A percentile compares a stretch with the other conserved stretches of the same genome.
phyloP scores from a whole-genome alignment of 2,888 invertebrate species.

The Tenthredo amoena region DNA sequence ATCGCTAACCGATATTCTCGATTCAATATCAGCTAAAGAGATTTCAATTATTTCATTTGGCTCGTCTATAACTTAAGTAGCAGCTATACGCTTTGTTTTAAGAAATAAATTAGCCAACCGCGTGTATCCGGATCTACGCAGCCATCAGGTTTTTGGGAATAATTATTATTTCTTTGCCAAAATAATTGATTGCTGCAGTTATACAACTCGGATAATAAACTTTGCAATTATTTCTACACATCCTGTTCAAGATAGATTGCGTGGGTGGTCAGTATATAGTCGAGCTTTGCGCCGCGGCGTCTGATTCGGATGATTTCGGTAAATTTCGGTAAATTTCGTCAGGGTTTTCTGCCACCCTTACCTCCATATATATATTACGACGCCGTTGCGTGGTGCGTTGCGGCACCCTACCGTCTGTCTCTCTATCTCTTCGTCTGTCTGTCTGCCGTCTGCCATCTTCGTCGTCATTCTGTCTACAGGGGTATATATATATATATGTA shows the following conservation, averaged over 20 bases:
- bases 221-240: neutral
- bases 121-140: neutral
- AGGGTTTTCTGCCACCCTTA: neutral
- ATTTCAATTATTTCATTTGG: neutral
- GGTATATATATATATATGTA: neutral
- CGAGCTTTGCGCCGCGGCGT: neutral
- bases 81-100: neutral
- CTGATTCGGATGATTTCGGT: neutral
- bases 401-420: constrained; percentile 39
- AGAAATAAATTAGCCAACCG: neutral
- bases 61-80: neutral
- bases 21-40: neutral
- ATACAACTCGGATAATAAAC: constrained; percentile 13
- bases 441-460: constrained; percentile 28
- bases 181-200: neutral
- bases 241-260: neutral
- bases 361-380: neutral
- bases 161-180: neutral
- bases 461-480: constrained; percentile 5
- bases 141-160: neutral
- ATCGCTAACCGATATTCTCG: neutral
- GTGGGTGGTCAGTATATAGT: constrained; percentile 4
- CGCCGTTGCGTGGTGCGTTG: constrained; percentile 22
- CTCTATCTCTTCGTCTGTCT: constrained; percentile 15
- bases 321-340: constrained; percentile 19